Evolutionary conservation across 2,888 invertebrate genomes (phyloP), one percentile per base, ranked within the genome.

Genomic region (Drosophila gaucha): DNA sequence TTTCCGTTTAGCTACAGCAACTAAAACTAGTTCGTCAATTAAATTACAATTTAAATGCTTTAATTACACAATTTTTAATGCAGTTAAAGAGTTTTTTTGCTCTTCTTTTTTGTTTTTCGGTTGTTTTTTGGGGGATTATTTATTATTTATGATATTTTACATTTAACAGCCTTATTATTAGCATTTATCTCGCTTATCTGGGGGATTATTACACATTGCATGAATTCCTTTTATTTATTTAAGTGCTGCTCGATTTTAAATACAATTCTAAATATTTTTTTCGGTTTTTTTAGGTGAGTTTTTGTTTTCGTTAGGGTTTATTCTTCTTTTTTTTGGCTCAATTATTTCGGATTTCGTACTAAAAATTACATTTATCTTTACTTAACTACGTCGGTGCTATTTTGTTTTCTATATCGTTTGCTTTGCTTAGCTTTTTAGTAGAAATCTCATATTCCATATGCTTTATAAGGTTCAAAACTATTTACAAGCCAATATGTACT

Each of bases 111-210:
- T 16, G 12, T 52, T 51, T 54, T 9, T 20, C 36, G 38, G 24
- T 57, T 30, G 39, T 9, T n/a, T n/a, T n/a, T n/a, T n/a, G 31
- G 43, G 64, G 58, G 74, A 59, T 71, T 63, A 78, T 78, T 80
- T 67, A 65, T 56, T 70, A 78, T 72, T 89, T 87, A 87, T 85
- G 86, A 85, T 89, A 85, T 86, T 85, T 90, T 90, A 90, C 90
- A 90, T 86, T 90, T 90, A 90, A 90, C 90, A 90, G 90, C 90
- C 90, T 89, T 90, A 90, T 87, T 78, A 88, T 88, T 90, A 89
- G 90, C 89, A 82, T 78, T 83, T 83, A 74, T 68, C 63, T 80
- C 68, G 87, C 86, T 76, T 78, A 63, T 76, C 66, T 67, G 76
- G 74, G 80, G 74, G 83, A 86, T 85, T 87, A 74, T 78, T 79